These are phyloP conservation scores for Augochlora pura DNA, from an alignment of 1,140 invertebrate genomes.

Conservation along the genomic window DNA sequence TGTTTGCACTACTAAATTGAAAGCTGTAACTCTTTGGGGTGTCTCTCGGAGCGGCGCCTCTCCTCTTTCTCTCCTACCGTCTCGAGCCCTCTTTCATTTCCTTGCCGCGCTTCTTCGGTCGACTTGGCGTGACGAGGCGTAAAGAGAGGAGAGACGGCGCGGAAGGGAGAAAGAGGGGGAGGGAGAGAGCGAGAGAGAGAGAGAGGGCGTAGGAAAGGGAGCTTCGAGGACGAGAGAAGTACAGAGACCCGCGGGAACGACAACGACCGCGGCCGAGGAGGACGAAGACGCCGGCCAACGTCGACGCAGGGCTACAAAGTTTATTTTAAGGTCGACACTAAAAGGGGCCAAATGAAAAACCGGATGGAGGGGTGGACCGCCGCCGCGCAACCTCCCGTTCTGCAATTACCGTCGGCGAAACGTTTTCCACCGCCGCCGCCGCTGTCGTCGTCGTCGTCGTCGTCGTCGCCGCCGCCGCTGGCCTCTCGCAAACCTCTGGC, in stretches of 20 bases:
- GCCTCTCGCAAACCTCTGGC: not conserved
- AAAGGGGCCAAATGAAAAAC: constrained; percentile 67
- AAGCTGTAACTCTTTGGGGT: constrained; percentile 65
- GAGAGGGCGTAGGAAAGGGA: not conserved
- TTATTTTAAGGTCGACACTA: constrained; percentile 68
- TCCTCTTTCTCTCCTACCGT: not conserved
- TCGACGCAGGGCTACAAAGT: constrained; percentile 58
- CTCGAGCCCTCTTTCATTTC: constrained; percentile 27
- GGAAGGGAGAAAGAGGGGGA: not conserved
- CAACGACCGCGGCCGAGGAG: not conserved
- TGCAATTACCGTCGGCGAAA: constrained; percentile 59
- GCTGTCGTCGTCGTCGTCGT: not conserved
- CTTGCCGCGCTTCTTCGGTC: constrained; percentile 24
- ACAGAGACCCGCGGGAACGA: constrained; percentile 6
- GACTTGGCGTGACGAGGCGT: constrained; percentile 28
- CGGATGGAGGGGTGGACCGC: constrained; percentile 54
- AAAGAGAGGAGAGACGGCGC: not conserved
- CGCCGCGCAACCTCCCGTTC: constrained; percentile 40
- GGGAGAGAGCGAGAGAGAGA: not conserved
- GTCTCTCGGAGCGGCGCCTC: constrained; percentile 36
- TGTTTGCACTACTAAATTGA: constrained; percentile 67
- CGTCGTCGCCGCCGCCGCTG: not conserved
- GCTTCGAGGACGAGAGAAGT: not conserved
- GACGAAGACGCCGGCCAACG: not conserved
- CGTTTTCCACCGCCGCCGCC: not conserved